Evolutionary conservation across 2,797 vertebrate genomes (phyloP).

Genomic region (Coccyzus lansbergi): DNA sequence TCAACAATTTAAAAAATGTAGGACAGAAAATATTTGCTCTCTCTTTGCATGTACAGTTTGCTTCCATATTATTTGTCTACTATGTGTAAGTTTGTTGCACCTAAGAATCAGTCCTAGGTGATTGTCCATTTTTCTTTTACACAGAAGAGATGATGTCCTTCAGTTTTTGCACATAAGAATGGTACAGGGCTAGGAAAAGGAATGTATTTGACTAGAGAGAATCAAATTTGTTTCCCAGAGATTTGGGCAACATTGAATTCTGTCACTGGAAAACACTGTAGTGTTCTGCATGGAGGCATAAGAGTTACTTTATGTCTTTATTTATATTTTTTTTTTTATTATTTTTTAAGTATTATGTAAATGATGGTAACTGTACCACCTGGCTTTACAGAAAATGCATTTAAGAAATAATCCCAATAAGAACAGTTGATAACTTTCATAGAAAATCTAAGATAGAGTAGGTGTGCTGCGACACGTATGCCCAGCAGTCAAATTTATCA

Average conservation of each 20-base stretch:
- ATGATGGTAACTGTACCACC: not conserved
- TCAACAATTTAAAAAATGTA: not conserved
- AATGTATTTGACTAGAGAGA: not conserved
- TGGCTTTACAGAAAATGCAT: not conserved
- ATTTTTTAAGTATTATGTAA: not conserved
- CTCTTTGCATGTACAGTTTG: not conserved
- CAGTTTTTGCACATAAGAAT: not conserved
- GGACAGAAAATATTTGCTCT: constrained; percentile 21
- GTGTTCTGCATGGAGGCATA: not conserved
- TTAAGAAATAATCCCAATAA: not conserved
- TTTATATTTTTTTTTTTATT: fast-evolving
- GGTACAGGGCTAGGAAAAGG: not conserved
- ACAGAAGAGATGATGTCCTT: not conserved
- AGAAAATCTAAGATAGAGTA: not conserved
- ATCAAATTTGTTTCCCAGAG: not conserved
- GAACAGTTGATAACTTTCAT: not conserved
- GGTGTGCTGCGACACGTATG: not conserved
- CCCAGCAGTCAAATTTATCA: not conserved
- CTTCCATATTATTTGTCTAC: not conserved
- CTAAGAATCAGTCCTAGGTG: not conserved
- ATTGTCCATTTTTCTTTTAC: not conserved
- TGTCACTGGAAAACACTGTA: not conserved
- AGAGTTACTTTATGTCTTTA: not conserved
- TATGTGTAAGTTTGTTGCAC: fast-evolving
- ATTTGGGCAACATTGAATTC: not conserved